phyloP scores from a whole-genome alignment of 1,140 invertebrate species.

The Delia radicum region DNA sequence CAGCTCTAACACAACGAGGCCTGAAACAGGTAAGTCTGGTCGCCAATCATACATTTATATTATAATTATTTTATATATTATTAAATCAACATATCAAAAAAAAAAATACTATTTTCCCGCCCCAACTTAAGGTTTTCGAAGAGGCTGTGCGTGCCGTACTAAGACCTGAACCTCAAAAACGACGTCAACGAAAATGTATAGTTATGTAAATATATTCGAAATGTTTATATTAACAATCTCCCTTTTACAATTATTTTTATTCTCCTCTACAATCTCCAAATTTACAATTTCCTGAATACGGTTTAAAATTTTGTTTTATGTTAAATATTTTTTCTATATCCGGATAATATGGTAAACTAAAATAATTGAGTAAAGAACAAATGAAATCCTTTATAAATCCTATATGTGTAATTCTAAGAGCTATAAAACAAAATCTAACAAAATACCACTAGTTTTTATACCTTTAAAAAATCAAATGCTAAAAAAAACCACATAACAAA shows the following conservation, averaged over 20 bases:
- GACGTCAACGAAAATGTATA: conserved; percentile 88
- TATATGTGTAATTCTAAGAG: conserved; percentile 9
- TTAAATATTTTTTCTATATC: neutral
- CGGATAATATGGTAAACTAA: too few relatives aligned
- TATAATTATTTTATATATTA: neutral
- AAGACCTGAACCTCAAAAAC: conserved; percentile 88
- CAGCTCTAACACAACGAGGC: conserved; percentile 95
- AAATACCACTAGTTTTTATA: conserved; percentile 18
- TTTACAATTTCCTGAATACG: neutral
- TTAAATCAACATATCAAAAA: neutral
- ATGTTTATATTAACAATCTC: conserved; percentile 15
- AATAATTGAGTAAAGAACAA: neutral
- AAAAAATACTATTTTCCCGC: neutral
- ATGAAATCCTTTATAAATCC: conserved; percentile 8
- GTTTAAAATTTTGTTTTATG: neutral
- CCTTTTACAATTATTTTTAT: neutral
- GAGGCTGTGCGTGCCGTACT: conserved; percentile 94
- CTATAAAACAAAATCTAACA: conserved; percentile 2
- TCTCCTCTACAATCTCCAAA: neutral
- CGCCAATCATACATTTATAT: neutral
- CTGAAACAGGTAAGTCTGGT: conserved; percentile 81
- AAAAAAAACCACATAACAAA: neutral
- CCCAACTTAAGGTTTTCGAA: conserved; percentile 87
- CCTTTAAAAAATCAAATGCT: neutral
- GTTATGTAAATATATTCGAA: conserved; percentile 68